These are phyloP conservation scores for Pangasianodon hypophthalmus DNA, from an alignment of 2,113 vertebrate species.

Conservation along the genomic window DNA sequence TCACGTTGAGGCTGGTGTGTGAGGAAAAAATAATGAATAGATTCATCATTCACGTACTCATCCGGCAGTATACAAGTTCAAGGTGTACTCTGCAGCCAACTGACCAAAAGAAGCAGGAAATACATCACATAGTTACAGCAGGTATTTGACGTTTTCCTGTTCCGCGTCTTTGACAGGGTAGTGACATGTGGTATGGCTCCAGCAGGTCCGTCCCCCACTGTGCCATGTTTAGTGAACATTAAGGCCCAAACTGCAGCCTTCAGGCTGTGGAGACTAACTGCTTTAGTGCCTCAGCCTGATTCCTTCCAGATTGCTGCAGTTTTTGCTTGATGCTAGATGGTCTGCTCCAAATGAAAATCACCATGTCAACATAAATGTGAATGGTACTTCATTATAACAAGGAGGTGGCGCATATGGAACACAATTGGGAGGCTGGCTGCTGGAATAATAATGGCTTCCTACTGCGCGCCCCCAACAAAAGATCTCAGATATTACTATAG, in stretches of 20 bases:
- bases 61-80: not conserved
- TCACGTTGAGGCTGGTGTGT: no score
- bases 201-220: slow-evolving; percentile 15
- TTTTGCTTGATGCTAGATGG: slow-evolving; percentile 18
- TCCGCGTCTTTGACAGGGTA: not conserved
- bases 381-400: slow-evolving; percentile 22
- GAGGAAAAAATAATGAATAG: no score
- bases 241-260: slow-evolving; percentile 39
- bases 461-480: not conserved
- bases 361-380: slow-evolving; percentile 37
- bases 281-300: slow-evolving; percentile 29
- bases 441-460: slow-evolving; percentile 2
- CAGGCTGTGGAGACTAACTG: slow-evolving; percentile 33
- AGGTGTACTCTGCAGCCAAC: not conserved
- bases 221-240: slow-evolving; percentile 36
- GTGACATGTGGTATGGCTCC: slow-evolving; percentile 23
- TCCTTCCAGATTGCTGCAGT: slow-evolving; percentile 42
- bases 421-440: slow-evolving; percentile 25
- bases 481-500: not conserved
- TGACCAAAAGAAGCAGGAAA: not conserved
- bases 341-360: slow-evolving; percentile 34
- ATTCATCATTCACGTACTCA: not conserved
- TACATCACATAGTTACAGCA: not conserved
- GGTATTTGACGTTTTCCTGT: not conserved
- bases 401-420: slow-evolving; percentile 33